Evolutionary conservation across 2,113 vertebrate species (phyloP).

Genomic region (Albula goreensis): DNA sequence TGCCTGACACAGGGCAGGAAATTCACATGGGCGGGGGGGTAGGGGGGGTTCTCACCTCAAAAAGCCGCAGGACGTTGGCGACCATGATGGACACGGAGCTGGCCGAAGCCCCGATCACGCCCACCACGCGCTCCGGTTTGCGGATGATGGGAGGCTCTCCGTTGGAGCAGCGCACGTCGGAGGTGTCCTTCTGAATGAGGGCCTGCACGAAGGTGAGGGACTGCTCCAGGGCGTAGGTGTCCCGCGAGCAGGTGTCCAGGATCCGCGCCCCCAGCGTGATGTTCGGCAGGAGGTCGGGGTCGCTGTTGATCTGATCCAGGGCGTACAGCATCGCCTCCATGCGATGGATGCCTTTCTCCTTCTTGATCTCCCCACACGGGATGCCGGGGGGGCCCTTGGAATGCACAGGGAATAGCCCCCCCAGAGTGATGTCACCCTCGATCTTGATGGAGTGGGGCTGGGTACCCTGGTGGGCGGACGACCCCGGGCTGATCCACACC

Average conservation of each 20-base stretch:
- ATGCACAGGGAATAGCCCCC: conserved; percentile 85
- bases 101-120: conserved; percentile 85
- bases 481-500: conserved; percentile 37
- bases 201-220: conserved; percentile 89
- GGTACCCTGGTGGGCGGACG: conserved; percentile 53
- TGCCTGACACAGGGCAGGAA: background rate
- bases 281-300: conserved; percentile 83
- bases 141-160: conserved; percentile 77
- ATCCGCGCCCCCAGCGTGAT: conserved; percentile 85
- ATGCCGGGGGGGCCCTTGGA: conserved; percentile 78
- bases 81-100: conserved; percentile 90
- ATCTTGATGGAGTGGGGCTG: conserved; percentile 82
- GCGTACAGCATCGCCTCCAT: conserved; percentile 92
- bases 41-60: conserved; percentile 69
- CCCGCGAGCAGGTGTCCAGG: conserved; percentile 86
- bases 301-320: conserved; percentile 85
- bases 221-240: conserved; percentile 90
- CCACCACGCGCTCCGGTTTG: conserved; percentile 81
- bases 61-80: conserved; percentile 85
- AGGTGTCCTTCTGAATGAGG: conserved; percentile 78
- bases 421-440: conserved; percentile 83
- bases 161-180: conserved; percentile 76
- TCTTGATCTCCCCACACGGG: conserved; percentile 82
- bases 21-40: too few species aligned
- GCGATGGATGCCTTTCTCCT: conserved; percentile 87